These are phyloP conservation scores for Melipona bicolor DNA, from an alignment of 2,888 invertebrate species.

Conservation along the genomic window DNA sequence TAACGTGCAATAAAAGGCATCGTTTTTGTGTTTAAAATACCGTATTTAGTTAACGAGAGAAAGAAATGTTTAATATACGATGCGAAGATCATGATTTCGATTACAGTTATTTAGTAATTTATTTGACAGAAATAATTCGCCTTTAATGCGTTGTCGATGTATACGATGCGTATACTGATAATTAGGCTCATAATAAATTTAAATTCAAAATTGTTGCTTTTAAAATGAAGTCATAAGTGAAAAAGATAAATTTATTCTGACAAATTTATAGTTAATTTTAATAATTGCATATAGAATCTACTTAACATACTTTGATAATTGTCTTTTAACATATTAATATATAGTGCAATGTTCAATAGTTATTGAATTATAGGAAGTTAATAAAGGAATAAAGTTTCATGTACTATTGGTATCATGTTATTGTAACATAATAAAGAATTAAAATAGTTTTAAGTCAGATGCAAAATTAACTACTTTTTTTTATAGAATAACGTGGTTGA, in stretches of 20 bases:
- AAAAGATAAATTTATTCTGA: not conserved
- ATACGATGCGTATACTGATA: constrained; percentile 23
- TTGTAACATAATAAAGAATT: not conserved
- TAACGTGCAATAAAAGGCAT: constrained; percentile 17
- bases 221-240: not conserved
- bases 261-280: not conserved
- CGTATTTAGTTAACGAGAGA: not conserved
- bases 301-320: not conserved
- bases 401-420: not conserved
- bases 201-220: constrained; percentile 23
- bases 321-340: not conserved
- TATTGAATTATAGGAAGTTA: not conserved
- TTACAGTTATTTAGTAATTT: constrained; percentile 5
- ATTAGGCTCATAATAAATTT: constrained; percentile 7
- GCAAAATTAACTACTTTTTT: constrained; percentile 28
- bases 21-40: constrained; percentile 10
- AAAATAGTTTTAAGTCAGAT: not conserved
- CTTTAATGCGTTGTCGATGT: constrained; percentile 13
- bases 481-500: constrained; percentile 71
- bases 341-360: not conserved
- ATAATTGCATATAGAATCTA: not conserved
- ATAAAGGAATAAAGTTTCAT: not conserved
- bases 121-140: constrained; percentile 24
- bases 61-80: not conserved
- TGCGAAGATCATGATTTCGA: not conserved